Base-by-base conservation (phyloP, 1,140 invertebrate genomes). In the Drosophila watanabei region DNA sequence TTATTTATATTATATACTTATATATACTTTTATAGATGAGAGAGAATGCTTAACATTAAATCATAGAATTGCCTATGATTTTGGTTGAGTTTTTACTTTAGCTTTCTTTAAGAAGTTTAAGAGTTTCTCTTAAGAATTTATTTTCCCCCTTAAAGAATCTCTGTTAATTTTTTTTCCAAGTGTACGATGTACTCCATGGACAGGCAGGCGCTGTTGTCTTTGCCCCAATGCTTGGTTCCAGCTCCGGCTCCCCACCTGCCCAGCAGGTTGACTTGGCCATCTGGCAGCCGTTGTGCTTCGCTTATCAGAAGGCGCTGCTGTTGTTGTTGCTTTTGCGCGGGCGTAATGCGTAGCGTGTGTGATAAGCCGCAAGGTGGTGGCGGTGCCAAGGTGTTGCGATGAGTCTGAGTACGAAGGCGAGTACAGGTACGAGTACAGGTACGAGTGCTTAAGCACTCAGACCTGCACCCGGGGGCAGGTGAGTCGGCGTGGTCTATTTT, bases 291-390 rank as follows among this genome's bases (percentile, higher is more conserved):
- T 59, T 33, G 54, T 56, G 54, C 35, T 41, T 51, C 39, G 41
- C 58, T 66, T 79, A 80, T 79, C 70, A 65, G 60, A 54, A 77
- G 73, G 57, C 64, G 63, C 49, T 71, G 63, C 39, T 39, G 14
- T 49, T 24, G 49, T n/a, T 24, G 24, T 24, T 24, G 66, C 30
- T 35, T 68, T 69, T 71, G 79, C 63, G 79, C 64, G 79, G 79
- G 79, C 79, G 79, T 81, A 81, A 81, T 81, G 79, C 79, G 79
- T 81, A 81, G 79, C 54, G 58, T 68, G 77, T 54, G 56, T 62
- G 79, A 81, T 81, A 82, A 81, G 79, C 43, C 76, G 30, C 54
- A 57, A 57, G 35, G 54, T 56, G 51, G 51, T 33, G 52, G 5
- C 20, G 48, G 76, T 64, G 59, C 64, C 60, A 81, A 76, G 77